These are phyloP conservation scores for Syngnathus scovelli DNA, from an alignment of 2,113 vertebrate species.

Conservation along the genomic window DNA sequence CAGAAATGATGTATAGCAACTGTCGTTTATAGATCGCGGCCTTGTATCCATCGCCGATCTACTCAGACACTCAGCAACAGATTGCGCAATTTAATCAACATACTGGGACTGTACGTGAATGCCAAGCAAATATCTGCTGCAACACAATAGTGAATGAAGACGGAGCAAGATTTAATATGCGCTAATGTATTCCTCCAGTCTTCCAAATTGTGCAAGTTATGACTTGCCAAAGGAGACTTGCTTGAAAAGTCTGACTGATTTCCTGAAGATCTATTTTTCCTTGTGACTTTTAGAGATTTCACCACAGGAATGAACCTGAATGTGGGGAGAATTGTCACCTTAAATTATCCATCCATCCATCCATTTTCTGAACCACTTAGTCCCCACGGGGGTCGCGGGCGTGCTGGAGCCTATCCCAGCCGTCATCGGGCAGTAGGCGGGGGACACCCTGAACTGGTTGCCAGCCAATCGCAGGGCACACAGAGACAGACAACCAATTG, in stretches of 20 bases:
- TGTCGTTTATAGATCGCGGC: slow-evolving; percentile 29
- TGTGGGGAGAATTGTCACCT: no score
- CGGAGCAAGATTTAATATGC: not conserved
- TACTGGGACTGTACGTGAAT: not conserved
- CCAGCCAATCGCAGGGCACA: no score
- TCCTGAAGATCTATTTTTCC: not conserved
- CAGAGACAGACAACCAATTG: no score
- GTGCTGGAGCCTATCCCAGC: no score
- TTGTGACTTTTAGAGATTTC: not conserved
- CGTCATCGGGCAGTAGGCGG: no score
- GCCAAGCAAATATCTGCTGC: not conserved
- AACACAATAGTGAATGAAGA: not conserved
- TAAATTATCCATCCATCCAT: no score
- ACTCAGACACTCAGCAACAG: not conserved
- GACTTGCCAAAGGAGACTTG: not conserved
- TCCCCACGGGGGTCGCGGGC: no score
- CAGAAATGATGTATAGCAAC: slow-evolving; percentile 32
- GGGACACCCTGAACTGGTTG: no score
- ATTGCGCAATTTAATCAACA: not conserved
- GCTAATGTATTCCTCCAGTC: not conserved
- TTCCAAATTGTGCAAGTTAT: not conserved
- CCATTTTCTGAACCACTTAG: no score
- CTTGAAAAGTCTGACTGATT: not conserved
- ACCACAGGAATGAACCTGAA: not conserved
- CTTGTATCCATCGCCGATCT: slow-evolving; percentile 6